Base-by-base conservation (phyloP, 2,797 vertebrate genomes). In the Triplophysa yarkandensis region DNA sequence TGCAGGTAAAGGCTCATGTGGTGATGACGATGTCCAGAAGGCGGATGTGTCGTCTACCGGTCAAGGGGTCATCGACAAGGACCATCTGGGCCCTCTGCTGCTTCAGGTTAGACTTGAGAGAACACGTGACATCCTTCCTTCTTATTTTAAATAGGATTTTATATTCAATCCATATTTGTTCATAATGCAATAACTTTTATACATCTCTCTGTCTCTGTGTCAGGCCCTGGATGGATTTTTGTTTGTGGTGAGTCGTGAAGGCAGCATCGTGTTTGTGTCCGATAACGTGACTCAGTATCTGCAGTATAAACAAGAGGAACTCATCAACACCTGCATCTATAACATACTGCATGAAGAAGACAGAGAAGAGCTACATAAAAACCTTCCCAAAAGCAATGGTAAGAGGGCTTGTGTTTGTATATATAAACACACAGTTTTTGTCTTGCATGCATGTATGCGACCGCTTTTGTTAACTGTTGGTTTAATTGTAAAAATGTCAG, bases 281-380 rank as follows among this genome's bases (percentile, higher is more conserved):
- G 97, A 99, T 91, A 99, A 99, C 60, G 98, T 99, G 83, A 96
- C 94, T 1, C 97, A 98, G 75, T 99, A 99, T 85, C 89, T 99
- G 68, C 96, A 98, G 34, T 98, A 97, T 89, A 98, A 96, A 71
- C 98, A 99, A 85, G 97, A 99, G 81, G 97, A 98, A 86, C 89
- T 99, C 80, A 95, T 99, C 76, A 98, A 95, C 88, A 99, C 95
- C 71, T 98, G 94, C 74, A 94, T 99, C 72, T 99, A 99, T 84
- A 94, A 87, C 84, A 96, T 99, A 79, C 93, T 99, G 84, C 98
- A 99, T 44, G 94, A 96, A 76, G 96, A 98, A 4, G 97, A 99
- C 88, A 86, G 92, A 62, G 97, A 97, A 64, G 96, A 98, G 86
- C 96, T 99, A 76, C 95, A 98, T 87, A 98, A 96, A 89, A 98